Base-by-base conservation (phyloP, 2,113 vertebrate genomes). In the Reinhardtius hippoglossoides region DNA sequence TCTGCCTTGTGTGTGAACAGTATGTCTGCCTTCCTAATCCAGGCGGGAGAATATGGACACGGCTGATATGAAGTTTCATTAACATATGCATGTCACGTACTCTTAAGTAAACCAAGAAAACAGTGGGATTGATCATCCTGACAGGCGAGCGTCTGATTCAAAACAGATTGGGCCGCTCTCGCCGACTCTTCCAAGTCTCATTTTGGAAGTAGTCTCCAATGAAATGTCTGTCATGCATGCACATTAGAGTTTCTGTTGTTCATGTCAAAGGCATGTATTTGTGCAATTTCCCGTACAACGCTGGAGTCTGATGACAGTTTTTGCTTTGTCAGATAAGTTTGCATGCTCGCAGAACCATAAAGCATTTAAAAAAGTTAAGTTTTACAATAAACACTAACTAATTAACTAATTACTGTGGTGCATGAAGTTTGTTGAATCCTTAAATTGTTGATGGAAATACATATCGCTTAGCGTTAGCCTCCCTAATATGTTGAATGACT, bases 61-160 rank as follows among this genome's bases (percentile, higher is more conserved):
- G 54, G 18, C 86, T 44, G 67, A 89, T 84, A 88, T 73, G 82
- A 82, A 89, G 78, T 88, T 89, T 77, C 61, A 81, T 87, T 87
- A 88, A 80, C 85, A 85, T 88, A 89, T 87, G 82, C 78, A 48
- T 67, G 71, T 88, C 82, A 82, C 69, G 69, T 82, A 87, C 65
- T 58, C 59, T 0, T 62, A 72, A 88, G 71, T 76, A 83, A 89
- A 90, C 80, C 73, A 82, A 76, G 81, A 78, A 81, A 83, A 86
- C 72, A 71, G 63, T 88, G 4, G 59, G 73, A 81, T 84, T 84
- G 84, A 89, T 87, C 80, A 65, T 78, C 72, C 67, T 77, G 83
- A 90, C 89, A 84, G 84, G 63, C 81, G 15, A 81, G 74, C 62
- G 23, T 82, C 76, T 89, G 81, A 87, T 89, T 84, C 14, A 55